Evolutionary conservation across 2,797 vertebrate genomes (phyloP).

Genomic region (Pterois miles): DNA sequence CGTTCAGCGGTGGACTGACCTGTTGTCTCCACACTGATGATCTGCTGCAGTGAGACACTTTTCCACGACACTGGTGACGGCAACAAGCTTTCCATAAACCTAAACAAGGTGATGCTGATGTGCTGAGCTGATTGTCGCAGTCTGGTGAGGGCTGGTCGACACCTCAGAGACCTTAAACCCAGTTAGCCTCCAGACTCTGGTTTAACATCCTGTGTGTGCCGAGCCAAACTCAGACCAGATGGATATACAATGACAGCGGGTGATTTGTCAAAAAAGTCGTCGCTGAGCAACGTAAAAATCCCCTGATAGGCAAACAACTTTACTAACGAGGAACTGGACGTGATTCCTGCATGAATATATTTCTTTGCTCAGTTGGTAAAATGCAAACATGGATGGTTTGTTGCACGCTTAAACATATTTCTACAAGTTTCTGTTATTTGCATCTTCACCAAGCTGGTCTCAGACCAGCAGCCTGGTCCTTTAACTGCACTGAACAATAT

Average conservation of each 20-base stretch:
- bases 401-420: background rate
- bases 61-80: too few species aligned
- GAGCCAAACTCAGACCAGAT: conserved; percentile 12
- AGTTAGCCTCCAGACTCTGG: background rate
- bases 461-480: too few species aligned
- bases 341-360: background rate
- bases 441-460: too few species aligned
- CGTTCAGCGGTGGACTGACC: too few species aligned
- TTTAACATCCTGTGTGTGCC: background rate
- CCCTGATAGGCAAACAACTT: background rate
- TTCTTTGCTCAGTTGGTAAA: too few species aligned
- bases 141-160: background rate
- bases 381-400: too few species aligned
- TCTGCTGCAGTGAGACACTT: too few species aligned
- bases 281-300: background rate
- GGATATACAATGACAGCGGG: conserved; percentile 1
- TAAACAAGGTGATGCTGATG: conserved; percentile 15
- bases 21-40: too few species aligned
- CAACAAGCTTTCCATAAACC: background rate
- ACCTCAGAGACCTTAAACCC: background rate
- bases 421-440: too few species aligned
- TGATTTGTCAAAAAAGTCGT: conserved; percentile 35
- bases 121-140: conserved; percentile 51
- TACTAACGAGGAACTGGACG: background rate
- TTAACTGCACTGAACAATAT: background rate